A percentile compares a stretch with the other conserved stretches of the same genome.
phyloP scores from a whole-genome alignment of 2,113 vertebrate species.

The Proterorhinus semilunaris region DNA sequence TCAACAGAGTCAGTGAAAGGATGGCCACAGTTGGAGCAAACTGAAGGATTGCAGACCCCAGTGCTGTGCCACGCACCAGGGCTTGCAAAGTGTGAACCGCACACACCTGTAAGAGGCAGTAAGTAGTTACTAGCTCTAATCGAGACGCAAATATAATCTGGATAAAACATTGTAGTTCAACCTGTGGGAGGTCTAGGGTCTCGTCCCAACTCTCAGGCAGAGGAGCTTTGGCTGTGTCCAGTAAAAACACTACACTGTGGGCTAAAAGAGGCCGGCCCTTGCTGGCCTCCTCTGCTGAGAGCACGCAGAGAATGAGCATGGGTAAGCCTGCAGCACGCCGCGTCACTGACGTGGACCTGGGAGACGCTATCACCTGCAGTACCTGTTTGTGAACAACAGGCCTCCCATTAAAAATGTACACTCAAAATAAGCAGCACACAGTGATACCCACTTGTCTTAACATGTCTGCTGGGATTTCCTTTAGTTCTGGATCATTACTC shows the following conservation, averaged over 20 bases:
- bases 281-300: slow-evolving; percentile 75
- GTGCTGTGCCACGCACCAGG: slow-evolving; percentile 76
- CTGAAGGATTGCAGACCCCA: slow-evolving; percentile 76
- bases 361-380: slow-evolving; percentile 73
- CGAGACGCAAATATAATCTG: background rate
- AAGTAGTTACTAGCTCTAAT: background rate
- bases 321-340: slow-evolving; percentile 85
- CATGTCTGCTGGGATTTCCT: slow-evolving; percentile 73
- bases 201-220: slow-evolving; percentile 82
- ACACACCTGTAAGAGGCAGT: slow-evolving; percentile 76
- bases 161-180: slow-evolving; percentile 30
- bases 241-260: slow-evolving; percentile 70
- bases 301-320: slow-evolving; percentile 84
- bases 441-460: slow-evolving; percentile 76
- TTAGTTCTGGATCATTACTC: slow-evolving; percentile 67
- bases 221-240: slow-evolving; percentile 69
- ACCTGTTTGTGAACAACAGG: slow-evolving; percentile 60
- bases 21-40: slow-evolving; percentile 72
- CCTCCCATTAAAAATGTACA: background rate
- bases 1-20: slow-evolving; percentile 76
- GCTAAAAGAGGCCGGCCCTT: slow-evolving; percentile 74
- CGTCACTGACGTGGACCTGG: slow-evolving; percentile 81
- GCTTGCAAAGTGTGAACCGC: slow-evolving; percentile 86
- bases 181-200: slow-evolving; percentile 87
- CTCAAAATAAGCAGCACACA: background rate